phyloP scores from a whole-genome alignment of 2,113 vertebrate species.

The Indicator maculatus region DNA sequence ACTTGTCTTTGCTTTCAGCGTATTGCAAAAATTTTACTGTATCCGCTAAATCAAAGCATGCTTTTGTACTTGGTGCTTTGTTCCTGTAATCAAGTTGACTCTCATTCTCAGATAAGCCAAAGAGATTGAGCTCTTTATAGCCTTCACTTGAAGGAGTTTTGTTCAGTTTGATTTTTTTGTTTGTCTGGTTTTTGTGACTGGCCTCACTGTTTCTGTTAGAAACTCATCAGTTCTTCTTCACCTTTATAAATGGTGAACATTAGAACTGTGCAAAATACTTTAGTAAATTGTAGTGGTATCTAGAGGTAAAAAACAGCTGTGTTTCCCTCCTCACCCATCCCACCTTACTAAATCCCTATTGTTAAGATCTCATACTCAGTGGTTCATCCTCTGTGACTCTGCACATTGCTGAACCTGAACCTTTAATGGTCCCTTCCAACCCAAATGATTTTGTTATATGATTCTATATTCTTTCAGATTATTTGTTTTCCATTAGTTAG shows the following conservation, averaged over 20 bases:
- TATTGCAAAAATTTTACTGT: background rate
- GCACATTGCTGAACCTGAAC: background rate
- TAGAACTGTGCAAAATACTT: background rate
- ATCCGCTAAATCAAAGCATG: background rate
- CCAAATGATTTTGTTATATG: background rate
- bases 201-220: background rate
- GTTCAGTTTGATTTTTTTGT: background rate
- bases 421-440: background rate
- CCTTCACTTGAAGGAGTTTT: background rate
- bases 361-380: background rate
- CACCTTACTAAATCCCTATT: background rate
- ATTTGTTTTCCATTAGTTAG: background rate
- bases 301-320: background rate
- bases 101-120: background rate
- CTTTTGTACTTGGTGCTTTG: conserved; percentile 40
- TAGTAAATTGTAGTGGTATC: background rate
- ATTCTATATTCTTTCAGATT: background rate
- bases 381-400: background rate
- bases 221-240: background rate
- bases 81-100: conserved; percentile 30
- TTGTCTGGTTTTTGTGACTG: background rate
- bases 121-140: conserved; percentile 9
- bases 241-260: background rate
- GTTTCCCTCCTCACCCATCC: background rate
- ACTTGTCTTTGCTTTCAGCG: background rate